Base-by-base conservation (phyloP, 2,113 vertebrate genomes). In the Aspidoscelis tigris region DNA sequence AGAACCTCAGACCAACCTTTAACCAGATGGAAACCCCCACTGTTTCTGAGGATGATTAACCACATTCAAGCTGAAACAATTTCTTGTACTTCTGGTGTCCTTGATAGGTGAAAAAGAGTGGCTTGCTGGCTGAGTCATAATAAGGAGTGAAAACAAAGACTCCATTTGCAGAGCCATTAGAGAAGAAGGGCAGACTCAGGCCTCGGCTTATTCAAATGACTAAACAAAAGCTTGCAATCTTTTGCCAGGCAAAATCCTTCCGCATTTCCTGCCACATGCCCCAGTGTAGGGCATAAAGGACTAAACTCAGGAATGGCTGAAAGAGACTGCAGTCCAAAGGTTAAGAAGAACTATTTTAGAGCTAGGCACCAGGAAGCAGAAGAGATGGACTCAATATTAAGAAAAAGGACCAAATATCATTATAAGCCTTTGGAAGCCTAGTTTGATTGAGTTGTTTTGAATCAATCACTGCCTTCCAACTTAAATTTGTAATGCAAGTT, bases 101-200 rank as follows among this genome's bases (percentile, higher is more conserved):
- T 79, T 79, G 76, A 79, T 11, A 79, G 47, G 64, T 74, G 58
- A 79, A 22, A 66, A 83, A 77, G 70, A 79, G 50, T 44, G 41
- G 44, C 50, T 69, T 68, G 76, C 78, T 68, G 44, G 76, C 76
- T 83, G 76, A 83, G 39, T 83, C 76, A 83, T 44, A 70, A 83
- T 18, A 61, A 87, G 24, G 1, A 14, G 55, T 69, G 76, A 47
- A 87, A 83, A 83, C 61, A 83, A 83, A 69, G 70, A 53, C 39
- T 74, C 70, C 47, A 83, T 18, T 44, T 74, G 41, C 12, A 33
- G 47, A 74, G 61, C 69, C 47, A 47, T 43, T 44, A 26, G 76
- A 74, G 44, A 68, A 20, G 47, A 79, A 69, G 26, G 11, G 7
- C 26, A 50, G 26, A 66, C 9, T 33, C 26, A 16, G 43, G 14